A percentile compares a stretch with the other conserved stretches of the same genome.
Evolutionary conservation across 2,113 vertebrate genomes (phyloP).

Genomic region (Pica pica): DNA sequence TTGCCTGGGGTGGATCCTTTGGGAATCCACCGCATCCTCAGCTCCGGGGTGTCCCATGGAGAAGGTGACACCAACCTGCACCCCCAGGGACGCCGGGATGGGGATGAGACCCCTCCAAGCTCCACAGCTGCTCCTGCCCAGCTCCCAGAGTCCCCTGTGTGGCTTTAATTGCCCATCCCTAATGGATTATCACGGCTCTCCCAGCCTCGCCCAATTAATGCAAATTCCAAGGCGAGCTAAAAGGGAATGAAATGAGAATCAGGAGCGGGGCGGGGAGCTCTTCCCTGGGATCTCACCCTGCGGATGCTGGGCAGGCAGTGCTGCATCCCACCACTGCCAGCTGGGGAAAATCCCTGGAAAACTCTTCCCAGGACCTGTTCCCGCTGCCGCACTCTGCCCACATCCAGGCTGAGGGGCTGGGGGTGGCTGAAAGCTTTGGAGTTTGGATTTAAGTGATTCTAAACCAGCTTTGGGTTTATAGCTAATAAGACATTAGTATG

Average conservation of each 20-base stretch:
- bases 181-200: neutral
- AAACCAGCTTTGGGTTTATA: conserved; percentile 63
- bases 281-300: accelerated
- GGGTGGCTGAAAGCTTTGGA: conserved; percentile 30
- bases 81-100: neutral
- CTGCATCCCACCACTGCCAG: neutral
- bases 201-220: neutral
- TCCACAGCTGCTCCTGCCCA: neutral
- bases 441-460: conserved; percentile 61
- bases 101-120: neutral
- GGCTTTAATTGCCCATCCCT: neutral
- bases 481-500: conserved; percentile 69
- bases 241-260: neutral
- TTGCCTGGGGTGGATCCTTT: neutral
- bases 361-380: neutral
- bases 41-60: neutral
- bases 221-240: neutral
- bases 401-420: neutral
- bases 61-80: neutral
- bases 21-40: accelerated
- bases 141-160: neutral
- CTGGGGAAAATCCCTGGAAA: neutral
- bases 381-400: accelerated
- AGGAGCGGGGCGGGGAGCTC: neutral
- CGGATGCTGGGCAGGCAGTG: neutral